A percentile compares a stretch with the other conserved stretches of the same genome.
These are phyloP conservation scores for Nebria brevicollis DNA, from an alignment of 2,888 invertebrate species.

Conservation along the genomic window DNA sequence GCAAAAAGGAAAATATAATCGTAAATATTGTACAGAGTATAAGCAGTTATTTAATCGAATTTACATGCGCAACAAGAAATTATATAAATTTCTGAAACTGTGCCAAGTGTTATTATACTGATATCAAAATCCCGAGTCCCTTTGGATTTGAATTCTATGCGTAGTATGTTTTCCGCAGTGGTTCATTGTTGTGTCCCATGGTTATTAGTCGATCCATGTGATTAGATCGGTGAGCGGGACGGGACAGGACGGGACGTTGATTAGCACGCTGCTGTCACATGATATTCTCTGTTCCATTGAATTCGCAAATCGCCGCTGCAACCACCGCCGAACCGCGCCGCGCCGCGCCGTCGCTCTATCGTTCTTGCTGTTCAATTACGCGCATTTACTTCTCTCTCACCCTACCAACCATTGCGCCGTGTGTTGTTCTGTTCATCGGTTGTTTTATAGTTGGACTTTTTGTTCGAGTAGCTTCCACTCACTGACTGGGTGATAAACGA, in stretches of 20 bases:
- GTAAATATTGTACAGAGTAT: too few relatives aligned
- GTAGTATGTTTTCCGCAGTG: neutral
- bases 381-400: conserved; percentile 4
- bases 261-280: conserved; percentile 31
- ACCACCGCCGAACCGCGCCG: neutral
- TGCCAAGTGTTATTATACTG: neutral
- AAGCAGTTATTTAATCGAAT: too few relatives aligned
- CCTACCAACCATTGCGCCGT: neutral
- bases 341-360: neutral
- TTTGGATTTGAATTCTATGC: neutral
- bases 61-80: neutral
- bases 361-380: conserved; percentile 10
- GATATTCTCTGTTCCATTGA: conserved; percentile 39
- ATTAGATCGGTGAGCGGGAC: conserved; percentile 14
- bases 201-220: conserved; percentile 33
- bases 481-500: conserved; percentile 20
- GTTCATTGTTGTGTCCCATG: conserved; percentile 15
- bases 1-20: too few relatives aligned
- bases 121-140: neutral
- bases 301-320: conserved; percentile 32
- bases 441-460: conserved; percentile 10
- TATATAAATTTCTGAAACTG: neutral
- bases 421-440: conserved; percentile 2
- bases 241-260: conserved; percentile 11
- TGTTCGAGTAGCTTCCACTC: conserved; percentile 20